These are phyloP conservation scores for Caranx ignobilis DNA, from an alignment of 2,113 vertebrate species.

Conservation along the genomic window DNA sequence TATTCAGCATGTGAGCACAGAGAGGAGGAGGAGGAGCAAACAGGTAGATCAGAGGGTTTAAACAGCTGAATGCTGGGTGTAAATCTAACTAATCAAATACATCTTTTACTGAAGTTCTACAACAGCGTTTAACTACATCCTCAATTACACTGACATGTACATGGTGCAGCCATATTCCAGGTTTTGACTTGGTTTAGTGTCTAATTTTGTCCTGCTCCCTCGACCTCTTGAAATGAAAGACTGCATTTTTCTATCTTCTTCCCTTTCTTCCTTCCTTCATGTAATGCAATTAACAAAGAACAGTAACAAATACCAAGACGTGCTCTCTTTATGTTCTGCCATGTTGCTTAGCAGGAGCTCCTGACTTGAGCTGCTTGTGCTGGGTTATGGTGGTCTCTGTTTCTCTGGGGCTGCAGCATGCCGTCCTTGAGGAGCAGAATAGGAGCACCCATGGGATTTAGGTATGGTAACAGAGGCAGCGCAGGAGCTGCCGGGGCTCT, in stretches of 20 bases:
- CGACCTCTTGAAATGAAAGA: not conserved
- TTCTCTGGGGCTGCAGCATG: constrained; percentile 11
- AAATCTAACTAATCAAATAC: too few relatives aligned
- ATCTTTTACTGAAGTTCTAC: too few relatives aligned
- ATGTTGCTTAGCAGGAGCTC: not conserved
- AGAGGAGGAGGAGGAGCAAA: too few relatives aligned
- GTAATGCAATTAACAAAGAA: not conserved
- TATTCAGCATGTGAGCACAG: too few relatives aligned
- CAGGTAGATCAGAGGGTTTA: too few relatives aligned
- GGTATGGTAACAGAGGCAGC: constrained; percentile 37
- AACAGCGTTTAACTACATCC: too few relatives aligned
- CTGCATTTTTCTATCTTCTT: not conserved
- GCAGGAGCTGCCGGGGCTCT: constrained; percentile 53
- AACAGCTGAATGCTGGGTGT: too few relatives aligned
- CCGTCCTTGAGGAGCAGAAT: constrained; percentile 57
- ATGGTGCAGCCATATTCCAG: too few relatives aligned
- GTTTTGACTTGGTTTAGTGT: too few relatives aligned
- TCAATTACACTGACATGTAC: too few relatives aligned
- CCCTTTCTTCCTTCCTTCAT: not conserved
- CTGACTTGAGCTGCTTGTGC: constrained; percentile 2
- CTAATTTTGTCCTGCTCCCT: not conserved
- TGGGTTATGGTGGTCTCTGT: constrained; percentile 23
- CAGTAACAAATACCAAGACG: not conserved
- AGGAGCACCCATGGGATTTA: constrained; percentile 49
- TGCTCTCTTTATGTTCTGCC: not conserved